Percentiles rank a stretch among this genome's conserved stretches.
Conservation (phyloP, 92 coral and sea anemone genomes). For the Epizoanthus scotinus region DNA sequence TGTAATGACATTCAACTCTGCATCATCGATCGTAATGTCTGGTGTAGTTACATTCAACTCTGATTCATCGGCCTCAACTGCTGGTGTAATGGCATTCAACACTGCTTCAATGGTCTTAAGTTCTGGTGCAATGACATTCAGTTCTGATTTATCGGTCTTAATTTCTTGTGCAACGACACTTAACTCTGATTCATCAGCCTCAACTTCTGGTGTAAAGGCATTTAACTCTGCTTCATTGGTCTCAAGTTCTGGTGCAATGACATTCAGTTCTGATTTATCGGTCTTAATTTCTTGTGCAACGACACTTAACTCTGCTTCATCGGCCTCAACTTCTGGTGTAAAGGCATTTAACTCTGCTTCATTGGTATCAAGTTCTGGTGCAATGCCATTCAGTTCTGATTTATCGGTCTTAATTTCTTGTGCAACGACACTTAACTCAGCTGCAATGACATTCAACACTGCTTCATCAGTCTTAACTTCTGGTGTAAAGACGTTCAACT, state of each 20-base stretch:
- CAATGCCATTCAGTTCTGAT: not conserved
- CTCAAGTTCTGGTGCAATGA: not conserved
- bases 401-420: not conserved
- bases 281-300: not conserved
- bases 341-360: not conserved
- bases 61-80: not conserved
- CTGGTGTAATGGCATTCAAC: not conserved
- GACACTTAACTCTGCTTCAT: not conserved
- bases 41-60: not conserved
- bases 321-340: not conserved
- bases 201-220: not conserved
- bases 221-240: not conserved
- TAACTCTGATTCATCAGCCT: not conserved
- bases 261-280: not conserved
- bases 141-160: not conserved
- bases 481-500: too few species aligned
- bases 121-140: too few species aligned
- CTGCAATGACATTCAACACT: conserved; percentile 2
- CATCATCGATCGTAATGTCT: not conserved
- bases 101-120: not conserved
- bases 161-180: not conserved
- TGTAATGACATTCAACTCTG: not conserved
- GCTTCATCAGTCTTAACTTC: not conserved
- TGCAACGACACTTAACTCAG: too few species aligned
- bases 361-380: not conserved